Base-by-base conservation (phyloP, 1,140 invertebrate species). In the Temnothorax nylanderi region DNA sequence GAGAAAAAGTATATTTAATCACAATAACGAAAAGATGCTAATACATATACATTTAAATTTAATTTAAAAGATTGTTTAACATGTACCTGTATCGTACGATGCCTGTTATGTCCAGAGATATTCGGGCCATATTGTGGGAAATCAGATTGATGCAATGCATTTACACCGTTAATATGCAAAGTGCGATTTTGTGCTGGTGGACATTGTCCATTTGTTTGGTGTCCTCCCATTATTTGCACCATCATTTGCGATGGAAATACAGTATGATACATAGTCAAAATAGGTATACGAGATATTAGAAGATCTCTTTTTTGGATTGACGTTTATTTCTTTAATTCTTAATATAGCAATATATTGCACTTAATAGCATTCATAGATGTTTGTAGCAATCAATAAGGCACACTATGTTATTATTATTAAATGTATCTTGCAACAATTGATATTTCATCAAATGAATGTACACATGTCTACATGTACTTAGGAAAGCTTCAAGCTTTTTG, bases 231-330 rank as follows among this genome's bases (percentile, higher is more conserved):
- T 91, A 94, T 89, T 85, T 95, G 94, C 80, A 95, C 93, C 93
- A 95, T 94, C 89, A 94, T 92, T 89, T 94, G 94, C 41, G 94
- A 89, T 71, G 93, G 93, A 85, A 92, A 92, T 85, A 93, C 92
- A 90, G 94, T 88, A 85, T 95, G 95, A 93, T 95, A 94, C 95
- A 95, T 95, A 93, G 88, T 94, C 89, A 92, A 93, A 51, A 69
- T 58, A 65, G 76, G 71, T 74, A 74, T 88, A 75, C 13, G 76
- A 77, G 32, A 74, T 75, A 58, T 21, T 88, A 72, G n/a, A 56
- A 86, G 74, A 78, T 56, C 21, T 84, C 11, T 64, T 37, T 82
- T 77, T 37, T 18, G 2, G 8, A n/a, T 13, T 16, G 26, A 18
- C 16, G 13, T n/a, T 78, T 77, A 58, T 44, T 60, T 60, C 4